Conservation (phyloP, 2,113 vertebrate species). For the Cinclus cinclus region DNA sequence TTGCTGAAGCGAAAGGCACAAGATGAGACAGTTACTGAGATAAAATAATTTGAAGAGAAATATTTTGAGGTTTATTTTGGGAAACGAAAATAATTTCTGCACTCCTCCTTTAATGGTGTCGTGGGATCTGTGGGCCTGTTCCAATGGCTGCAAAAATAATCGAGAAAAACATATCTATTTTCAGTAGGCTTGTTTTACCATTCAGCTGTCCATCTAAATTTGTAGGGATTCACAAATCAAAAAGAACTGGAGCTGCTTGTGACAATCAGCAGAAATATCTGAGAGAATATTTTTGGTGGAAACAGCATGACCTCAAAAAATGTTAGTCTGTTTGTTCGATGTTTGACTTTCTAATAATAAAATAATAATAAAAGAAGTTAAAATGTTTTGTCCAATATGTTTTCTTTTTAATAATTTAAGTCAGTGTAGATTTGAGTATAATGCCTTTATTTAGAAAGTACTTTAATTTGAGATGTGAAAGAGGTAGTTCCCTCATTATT, state of each 20-base stretch:
- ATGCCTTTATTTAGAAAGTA: not conserved
- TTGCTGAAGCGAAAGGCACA: not conserved
- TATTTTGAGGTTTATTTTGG: not conserved
- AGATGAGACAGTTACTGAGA: not conserved
- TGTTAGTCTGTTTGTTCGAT: not conserved
- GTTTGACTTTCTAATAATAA: not conserved
- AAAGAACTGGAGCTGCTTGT: not conserved
- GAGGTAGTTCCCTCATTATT: not conserved
- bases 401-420: not conserved
- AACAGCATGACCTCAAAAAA: not conserved
- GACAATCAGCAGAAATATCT: constrained; percentile 8
- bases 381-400: not conserved
- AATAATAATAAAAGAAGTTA: not conserved
- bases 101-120: not conserved
- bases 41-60: not conserved
- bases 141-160: not conserved
- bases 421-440: not conserved
- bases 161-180: not conserved
- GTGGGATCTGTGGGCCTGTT: not conserved
- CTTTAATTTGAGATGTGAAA: not conserved
- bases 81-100: not conserved
- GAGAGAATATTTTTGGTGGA: not conserved
- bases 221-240: not conserved
- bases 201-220: constrained; percentile 47
- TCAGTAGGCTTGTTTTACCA: not conserved